Conservation (phyloP, 2,797 vertebrate species). For the Neopelma chrysocephalum region DNA sequence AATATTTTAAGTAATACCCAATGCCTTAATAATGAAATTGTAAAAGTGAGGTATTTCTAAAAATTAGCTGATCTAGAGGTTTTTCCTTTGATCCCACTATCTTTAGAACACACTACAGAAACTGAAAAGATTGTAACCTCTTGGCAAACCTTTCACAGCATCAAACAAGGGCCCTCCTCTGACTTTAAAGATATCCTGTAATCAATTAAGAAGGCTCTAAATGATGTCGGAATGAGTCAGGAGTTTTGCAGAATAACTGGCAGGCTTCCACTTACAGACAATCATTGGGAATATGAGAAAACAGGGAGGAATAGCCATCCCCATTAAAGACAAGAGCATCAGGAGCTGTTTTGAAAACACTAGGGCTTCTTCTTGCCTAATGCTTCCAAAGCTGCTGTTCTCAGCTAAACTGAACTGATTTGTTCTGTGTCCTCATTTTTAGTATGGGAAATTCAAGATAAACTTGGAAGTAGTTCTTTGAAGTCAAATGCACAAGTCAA, state of each 20-base stretch:
- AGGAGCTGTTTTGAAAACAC: slow-evolving; percentile 47
- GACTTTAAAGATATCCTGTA: slow-evolving; percentile 44
- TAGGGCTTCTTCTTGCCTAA: neutral
- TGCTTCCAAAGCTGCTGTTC: slow-evolving; percentile 45
- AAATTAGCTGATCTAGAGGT: neutral
- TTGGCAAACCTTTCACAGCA: slow-evolving; percentile 30
- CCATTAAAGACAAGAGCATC: slow-evolving; percentile 42
- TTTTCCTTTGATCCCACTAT: neutral
- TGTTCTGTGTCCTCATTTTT: slow-evolving; percentile 21
- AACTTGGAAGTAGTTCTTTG: slow-evolving; percentile 14
- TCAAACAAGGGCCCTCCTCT: slow-evolving; percentile 4
- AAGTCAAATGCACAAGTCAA: slow-evolving; percentile 2
- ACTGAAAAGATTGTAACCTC: neutral
- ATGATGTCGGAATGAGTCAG: slow-evolving; percentile 33
- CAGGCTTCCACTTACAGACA: slow-evolving; percentile 16
- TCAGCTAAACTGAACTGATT: slow-evolving; percentile 35
- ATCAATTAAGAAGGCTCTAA: slow-evolving; percentile 41
- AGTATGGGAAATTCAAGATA: slow-evolving; percentile 13
- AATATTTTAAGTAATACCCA: neutral
- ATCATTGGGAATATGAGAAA: slow-evolving; percentile 15
- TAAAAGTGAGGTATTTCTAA: neutral
- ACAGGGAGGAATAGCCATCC: slow-evolving; percentile 10
- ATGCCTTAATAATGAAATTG: neutral
- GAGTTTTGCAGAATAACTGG: slow-evolving; percentile 52
- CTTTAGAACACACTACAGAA: neutral